These are phyloP conservation scores for Pluvialis apricaria DNA, from an alignment of 2,113 vertebrate genomes.

Conservation along the genomic window DNA sequence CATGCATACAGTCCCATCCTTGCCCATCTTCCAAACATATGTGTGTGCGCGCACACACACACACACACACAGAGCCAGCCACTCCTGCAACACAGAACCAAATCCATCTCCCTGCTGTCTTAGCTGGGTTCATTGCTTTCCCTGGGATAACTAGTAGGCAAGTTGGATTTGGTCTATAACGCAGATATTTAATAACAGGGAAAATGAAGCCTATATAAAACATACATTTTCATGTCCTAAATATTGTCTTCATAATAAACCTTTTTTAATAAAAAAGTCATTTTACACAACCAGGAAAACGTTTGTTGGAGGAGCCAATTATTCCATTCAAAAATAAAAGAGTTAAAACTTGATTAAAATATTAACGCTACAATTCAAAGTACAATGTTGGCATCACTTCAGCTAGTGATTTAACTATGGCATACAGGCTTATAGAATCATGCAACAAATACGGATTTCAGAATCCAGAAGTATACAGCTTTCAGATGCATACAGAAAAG, in stretches of 20 bases:
- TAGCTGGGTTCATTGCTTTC: not conserved
- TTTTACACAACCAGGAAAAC: constrained; percentile 10
- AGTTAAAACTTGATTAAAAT: constrained; percentile 38
- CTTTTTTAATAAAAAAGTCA: constrained; percentile 47
- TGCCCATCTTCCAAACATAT: not conserved
- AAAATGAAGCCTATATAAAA: not conserved
- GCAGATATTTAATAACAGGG: not conserved
- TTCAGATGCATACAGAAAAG: constrained; percentile 10
- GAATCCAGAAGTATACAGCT: not conserved
- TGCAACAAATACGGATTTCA: not conserved
- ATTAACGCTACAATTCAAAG: not conserved
- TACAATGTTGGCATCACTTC: constrained; percentile 4
- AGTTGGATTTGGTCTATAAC: not conserved
- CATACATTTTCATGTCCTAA: not conserved
- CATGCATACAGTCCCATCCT: not conserved
- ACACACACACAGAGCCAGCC: not conserved
- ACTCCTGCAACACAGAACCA: not conserved
- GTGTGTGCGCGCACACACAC: too few species aligned
- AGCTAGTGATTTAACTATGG: not conserved
- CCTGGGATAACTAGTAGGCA: not conserved
- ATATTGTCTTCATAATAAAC: constrained; percentile 9
- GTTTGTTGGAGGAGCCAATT: not conserved
- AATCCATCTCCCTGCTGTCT: not conserved
- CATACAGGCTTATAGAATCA: constrained; percentile 12
- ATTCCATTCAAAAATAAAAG: constrained; percentile 23